These are phyloP conservation scores for Lepidurus couesii DNA, from an alignment of 1,140 invertebrate genomes.

Conservation along the genomic window DNA sequence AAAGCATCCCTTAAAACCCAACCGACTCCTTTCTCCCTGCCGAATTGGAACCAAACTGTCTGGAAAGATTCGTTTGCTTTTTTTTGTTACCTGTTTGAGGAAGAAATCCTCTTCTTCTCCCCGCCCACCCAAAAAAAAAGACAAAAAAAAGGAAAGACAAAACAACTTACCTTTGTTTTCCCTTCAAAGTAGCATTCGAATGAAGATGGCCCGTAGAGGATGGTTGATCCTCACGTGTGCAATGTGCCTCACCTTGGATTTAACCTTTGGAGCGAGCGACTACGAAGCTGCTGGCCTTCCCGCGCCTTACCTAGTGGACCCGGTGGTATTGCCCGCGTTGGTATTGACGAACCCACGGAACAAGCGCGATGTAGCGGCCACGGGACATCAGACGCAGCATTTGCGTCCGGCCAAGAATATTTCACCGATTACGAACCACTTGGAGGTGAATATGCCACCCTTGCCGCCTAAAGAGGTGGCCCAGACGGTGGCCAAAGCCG, in stretches of 20 bases:
- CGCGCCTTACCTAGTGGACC: not conserved
- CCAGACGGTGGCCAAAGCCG: constrained; percentile 41
- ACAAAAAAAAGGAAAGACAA: too few relatives aligned
- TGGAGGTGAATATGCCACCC: constrained; percentile 42
- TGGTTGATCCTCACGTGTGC: not conserved
- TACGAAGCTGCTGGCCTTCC: not conserved
- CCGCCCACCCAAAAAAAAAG: too few relatives aligned
- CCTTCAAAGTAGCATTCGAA: not conserved
- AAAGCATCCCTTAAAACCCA: too few relatives aligned
- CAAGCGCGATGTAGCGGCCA: constrained; percentile 20
- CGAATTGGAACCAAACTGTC: not conserved
- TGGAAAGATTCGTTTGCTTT: too few relatives aligned
- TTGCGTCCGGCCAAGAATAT: constrained; percentile 40
- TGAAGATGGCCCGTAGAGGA: not conserved
- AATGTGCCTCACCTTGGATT: not conserved
- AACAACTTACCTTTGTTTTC: too few relatives aligned
- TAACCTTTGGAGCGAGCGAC: not conserved
- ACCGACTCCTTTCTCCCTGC: not conserved
- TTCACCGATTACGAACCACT: constrained; percentile 38
- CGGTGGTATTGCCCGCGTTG: not conserved
- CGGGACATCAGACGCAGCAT: constrained; percentile 39
- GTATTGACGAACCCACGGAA: not conserved
- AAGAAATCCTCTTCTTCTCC: too few relatives aligned
- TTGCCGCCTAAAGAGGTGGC: constrained; percentile 44
- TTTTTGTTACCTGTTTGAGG: too few relatives aligned